phyloP scores from a whole-genome alignment of 2,888 invertebrate genomes.

The Poecilus cupreus region DNA sequence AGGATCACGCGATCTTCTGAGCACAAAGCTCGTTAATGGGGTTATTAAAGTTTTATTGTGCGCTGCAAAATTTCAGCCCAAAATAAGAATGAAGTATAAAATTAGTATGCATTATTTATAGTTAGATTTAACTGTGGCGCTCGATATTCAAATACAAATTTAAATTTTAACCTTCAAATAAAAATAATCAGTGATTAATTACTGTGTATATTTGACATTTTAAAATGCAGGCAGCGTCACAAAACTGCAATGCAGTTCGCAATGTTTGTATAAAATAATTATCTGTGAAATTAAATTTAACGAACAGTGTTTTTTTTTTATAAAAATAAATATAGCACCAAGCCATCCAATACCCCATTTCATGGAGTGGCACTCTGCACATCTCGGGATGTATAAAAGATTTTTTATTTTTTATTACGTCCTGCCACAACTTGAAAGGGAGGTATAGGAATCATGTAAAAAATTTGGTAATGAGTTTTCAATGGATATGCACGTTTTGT shows the following conservation, averaged over 20 bases:
- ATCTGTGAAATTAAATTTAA: constrained; percentile 8
- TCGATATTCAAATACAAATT: constrained; percentile 1
- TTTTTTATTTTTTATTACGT: too few species aligned
- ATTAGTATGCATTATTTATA: constrained; percentile 15
- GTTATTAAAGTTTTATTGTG: constrained; percentile 41
- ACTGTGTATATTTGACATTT: constrained; percentile 3
- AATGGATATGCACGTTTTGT: too few species aligned
- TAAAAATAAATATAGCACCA: too few species aligned
- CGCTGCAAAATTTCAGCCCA: constrained; percentile 1
- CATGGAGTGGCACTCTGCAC: too few species aligned
- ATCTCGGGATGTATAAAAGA: too few species aligned
- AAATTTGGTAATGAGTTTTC: too few species aligned
- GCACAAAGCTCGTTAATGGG: constrained; percentile 35
- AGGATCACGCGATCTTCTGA: constrained; percentile 12
- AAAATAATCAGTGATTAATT: constrained; percentile 22
- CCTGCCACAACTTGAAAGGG: too few species aligned
- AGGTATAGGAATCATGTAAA: too few species aligned
- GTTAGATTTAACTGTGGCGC: constrained; percentile 12
- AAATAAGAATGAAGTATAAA: constrained; percentile 13
- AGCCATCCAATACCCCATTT: too few species aligned
- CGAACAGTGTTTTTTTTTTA: too few species aligned
- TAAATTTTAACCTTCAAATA: constrained; percentile 31
- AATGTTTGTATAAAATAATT: background rate
- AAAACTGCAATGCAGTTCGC: background rate
- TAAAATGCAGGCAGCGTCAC: background rate